Evolutionary conservation across 2,113 vertebrate genomes (phyloP), one percentile per base, ranked within the genome.

Genomic region (Entomyzon cyanotis): DNA sequence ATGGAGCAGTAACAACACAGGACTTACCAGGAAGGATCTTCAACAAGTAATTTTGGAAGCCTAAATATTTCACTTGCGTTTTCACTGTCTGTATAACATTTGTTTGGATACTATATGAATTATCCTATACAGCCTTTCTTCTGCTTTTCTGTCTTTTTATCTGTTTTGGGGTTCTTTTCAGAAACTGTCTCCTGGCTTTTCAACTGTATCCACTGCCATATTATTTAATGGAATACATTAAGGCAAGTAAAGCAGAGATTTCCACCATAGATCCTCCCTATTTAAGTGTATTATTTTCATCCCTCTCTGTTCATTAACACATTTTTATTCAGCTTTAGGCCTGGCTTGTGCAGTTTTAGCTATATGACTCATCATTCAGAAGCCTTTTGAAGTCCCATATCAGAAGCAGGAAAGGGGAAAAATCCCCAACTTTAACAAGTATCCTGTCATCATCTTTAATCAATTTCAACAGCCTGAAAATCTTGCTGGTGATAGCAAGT

Each of bases 371-470:
- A 95, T 63, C 5, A 2, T 71, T 90, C 65, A 60, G 52, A 85
- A 81, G 41, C 24, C 39, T 96, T 96, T 89, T 93, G 84, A 96
- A 92, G 76, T 90, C 15, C 25, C 25, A 31, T 8, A 73, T 67
- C 67, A 90, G 63, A 82, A 79, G 42, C 15, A 73, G 42, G 12
- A 73, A 17, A 42, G 3, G 9, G n/a, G 21, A 28, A 75, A 91
- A 49, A 59, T 4, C 0, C 4, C 4, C 16, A 85, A 2, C 37
- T 79, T 80, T 70, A 77, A 62, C 55, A 95, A 70, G 35, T 46
- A 82, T 76, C 62, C 12, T 93, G 58, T 89, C 64, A 92, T 70
- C 19, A 85, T 47, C 58, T 67, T 80, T 87, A 93, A 92, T 85
- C 55, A 90, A 7, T 80, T 87, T 85, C 52, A 95, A 77, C 52